A percentile compares a stretch with the other conserved stretches of the same genome.
Evolutionary conservation across 2,888 invertebrate species (phyloP).

Genomic region (Acrobeloides nanus): DNA sequence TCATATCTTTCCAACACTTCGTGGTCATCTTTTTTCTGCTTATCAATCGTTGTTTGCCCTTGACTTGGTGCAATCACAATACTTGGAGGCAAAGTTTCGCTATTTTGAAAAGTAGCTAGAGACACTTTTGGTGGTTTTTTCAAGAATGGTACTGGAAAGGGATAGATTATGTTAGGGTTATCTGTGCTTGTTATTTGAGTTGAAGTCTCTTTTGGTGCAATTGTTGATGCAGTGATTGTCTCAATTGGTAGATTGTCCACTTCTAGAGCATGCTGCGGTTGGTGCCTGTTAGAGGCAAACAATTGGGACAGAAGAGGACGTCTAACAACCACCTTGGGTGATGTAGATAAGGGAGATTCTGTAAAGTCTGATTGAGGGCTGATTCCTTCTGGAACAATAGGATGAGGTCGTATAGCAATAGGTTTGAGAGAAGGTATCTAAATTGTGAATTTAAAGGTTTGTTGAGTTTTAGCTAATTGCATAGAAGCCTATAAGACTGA

Average conservation of each 20-base stretch:
- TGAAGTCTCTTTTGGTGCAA: not conserved
- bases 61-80: constrained; percentile 28
- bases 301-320: not conserved
- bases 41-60: constrained; percentile 4
- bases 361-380: not conserved
- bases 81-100: constrained; percentile 35
- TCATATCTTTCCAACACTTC: too few relatives aligned
- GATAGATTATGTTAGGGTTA: constrained; percentile 30
- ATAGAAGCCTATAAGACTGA: too few relatives aligned
- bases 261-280: too few relatives aligned
- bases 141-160: constrained; percentile 52
- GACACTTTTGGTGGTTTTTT: constrained; percentile 31
- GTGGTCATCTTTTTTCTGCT: too few relatives aligned
- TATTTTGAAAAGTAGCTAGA: constrained; percentile 8
- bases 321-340: not conserved
- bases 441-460: too few relatives aligned
- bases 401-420: too few relatives aligned
- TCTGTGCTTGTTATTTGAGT: constrained; percentile 11
- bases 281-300: too few relatives aligned
- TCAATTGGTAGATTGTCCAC: not conserved
- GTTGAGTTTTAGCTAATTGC: constrained; percentile 1
- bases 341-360: not conserved
- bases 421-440: too few relatives aligned
- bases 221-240: not conserved
- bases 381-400: not conserved